phyloP scores from a whole-genome alignment of 2,888 invertebrate genomes.

The Watsonalla binaria region DNA sequence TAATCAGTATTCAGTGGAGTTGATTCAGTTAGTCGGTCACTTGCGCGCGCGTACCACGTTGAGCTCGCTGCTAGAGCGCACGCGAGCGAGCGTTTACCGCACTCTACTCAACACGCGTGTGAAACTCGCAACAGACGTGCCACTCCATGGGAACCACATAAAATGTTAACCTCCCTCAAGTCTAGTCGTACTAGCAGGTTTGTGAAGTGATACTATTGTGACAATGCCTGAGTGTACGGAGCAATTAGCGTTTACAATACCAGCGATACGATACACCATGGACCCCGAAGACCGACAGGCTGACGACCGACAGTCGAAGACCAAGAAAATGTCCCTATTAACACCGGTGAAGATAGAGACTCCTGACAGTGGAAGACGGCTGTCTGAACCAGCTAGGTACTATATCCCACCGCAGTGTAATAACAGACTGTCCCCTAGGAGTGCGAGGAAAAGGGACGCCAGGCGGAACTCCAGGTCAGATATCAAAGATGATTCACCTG shows the following conservation, averaged over 20 bases:
- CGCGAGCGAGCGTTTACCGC: slow-evolving; percentile 17
- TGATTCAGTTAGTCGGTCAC: slow-evolving; percentile 11
- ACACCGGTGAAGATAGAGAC: slow-evolving; percentile 70
- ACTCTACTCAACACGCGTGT: slow-evolving; percentile 31
- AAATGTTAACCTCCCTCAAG: slow-evolving; percentile 44
- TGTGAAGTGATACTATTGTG: slow-evolving; percentile 44
- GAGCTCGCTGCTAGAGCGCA: slow-evolving; percentile 21
- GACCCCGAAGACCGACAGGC: slow-evolving; percentile 57
- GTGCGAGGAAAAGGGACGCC: slow-evolving; percentile 62
- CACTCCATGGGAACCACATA: slow-evolving; percentile 18
- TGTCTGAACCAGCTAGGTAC: slow-evolving; percentile 63
- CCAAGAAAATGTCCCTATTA: slow-evolving; percentile 67
- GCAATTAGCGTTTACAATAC: slow-evolving; percentile 64
- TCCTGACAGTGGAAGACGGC: slow-evolving; percentile 58
- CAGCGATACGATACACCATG: slow-evolving; percentile 71
- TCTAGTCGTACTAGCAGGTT: slow-evolving; percentile 22
- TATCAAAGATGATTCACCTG: slow-evolving; percentile 43
- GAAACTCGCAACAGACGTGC: slow-evolving; percentile 31
- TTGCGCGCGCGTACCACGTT: slow-evolving; percentile 25
- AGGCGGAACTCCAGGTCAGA: slow-evolving; percentile 56
- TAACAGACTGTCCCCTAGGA: slow-evolving; percentile 65
- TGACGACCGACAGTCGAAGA: slow-evolving; percentile 53
- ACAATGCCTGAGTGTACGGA: slow-evolving; percentile 75
- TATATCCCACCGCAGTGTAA: slow-evolving; percentile 72
- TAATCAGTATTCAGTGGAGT: slow-evolving; percentile 4